Conservation (phyloP, 1,140 invertebrate species). For the Listronotus oregonensis region DNA sequence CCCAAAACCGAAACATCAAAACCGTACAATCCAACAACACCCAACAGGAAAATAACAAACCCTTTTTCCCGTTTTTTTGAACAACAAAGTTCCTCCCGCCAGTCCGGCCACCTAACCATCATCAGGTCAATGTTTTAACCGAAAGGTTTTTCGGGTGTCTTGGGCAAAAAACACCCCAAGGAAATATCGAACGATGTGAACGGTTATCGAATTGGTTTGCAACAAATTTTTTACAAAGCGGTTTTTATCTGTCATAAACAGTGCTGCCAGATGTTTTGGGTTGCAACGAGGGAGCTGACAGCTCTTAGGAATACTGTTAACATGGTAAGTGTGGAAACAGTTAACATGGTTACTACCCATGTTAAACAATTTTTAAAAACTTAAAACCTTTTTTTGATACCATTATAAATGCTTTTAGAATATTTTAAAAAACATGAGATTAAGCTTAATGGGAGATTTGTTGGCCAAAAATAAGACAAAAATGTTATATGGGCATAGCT, state of each 20-base stretch:
- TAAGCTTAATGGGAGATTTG: too few species aligned
- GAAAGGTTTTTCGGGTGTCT: slow-evolving; percentile 23
- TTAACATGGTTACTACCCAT: too few species aligned
- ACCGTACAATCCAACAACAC: slow-evolving; percentile 10
- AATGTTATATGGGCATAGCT: too few species aligned
- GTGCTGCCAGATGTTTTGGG: slow-evolving; percentile 60
- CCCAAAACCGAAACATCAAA: too few species aligned
- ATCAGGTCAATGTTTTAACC: slow-evolving; percentile 45
- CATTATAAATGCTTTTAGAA: too few species aligned
- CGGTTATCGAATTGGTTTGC: slow-evolving; percentile 50
- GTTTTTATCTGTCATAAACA: slow-evolving; percentile 57
- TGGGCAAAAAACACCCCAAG: slow-evolving; percentile 3
- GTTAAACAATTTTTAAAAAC: too few species aligned
- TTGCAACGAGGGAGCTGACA: slow-evolving; percentile 57
- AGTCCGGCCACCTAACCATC: slow-evolving; percentile 29
- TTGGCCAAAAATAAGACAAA: too few species aligned
- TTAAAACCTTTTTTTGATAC: too few species aligned
- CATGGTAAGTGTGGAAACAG: slow-evolving; percentile 41
- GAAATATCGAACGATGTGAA: slow-evolving; percentile 15
- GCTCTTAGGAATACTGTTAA: slow-evolving; percentile 50
- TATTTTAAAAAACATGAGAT: too few species aligned
- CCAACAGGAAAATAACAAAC: slow-evolving; percentile 51
- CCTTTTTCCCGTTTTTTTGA: slow-evolving; percentile 50
- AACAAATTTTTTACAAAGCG: slow-evolving; percentile 55
- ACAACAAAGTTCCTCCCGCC: slow-evolving; percentile 41